Conservation (phyloP, 92 coral and sea anemone species). For the Plumapathes pennacea region DNA sequence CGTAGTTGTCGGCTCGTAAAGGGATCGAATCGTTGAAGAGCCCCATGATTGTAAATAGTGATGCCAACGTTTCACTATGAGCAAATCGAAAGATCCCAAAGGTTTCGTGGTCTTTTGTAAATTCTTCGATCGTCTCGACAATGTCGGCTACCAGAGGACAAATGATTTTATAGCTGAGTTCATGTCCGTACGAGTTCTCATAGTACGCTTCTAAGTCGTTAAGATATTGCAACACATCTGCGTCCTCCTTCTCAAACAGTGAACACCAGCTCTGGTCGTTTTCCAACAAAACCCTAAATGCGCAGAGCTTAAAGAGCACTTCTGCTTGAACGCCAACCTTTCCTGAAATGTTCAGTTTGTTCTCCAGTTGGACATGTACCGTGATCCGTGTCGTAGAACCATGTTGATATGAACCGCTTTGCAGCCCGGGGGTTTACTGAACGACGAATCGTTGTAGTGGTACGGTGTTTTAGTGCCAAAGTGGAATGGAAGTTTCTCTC, state of each 20-base stretch:
- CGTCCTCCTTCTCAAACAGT: slow-evolving; percentile 38
- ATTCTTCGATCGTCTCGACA: slow-evolving; percentile 26
- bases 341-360: slow-evolving; percentile 37
- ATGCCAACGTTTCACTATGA: slow-evolving; percentile 29
- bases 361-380: no score
- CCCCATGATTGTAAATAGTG: slow-evolving; percentile 37
- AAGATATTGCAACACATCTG: slow-evolving; percentile 42
- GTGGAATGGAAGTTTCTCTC: background rate
- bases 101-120: slow-evolving; percentile 13
- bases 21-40: slow-evolving; percentile 39
- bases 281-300: slow-evolving; percentile 45
- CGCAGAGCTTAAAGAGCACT: slow-evolving; percentile 50
- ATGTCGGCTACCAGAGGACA: slow-evolving; percentile 60
- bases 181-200: slow-evolving; percentile 58
- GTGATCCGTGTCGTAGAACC: slow-evolving; percentile 83
- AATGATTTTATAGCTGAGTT: slow-evolving; percentile 35
- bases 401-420: slow-evolving; percentile 71
- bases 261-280: slow-evolving; percentile 59
- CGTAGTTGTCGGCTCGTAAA: slow-evolving; percentile 43
- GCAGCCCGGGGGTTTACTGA: slow-evolving; percentile 42
- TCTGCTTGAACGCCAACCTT: slow-evolving; percentile 40
- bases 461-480: slow-evolving; percentile 87
- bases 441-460: slow-evolving; percentile 27
- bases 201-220: slow-evolving; percentile 51
- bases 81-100: slow-evolving; percentile 72